These are phyloP conservation scores for Amazona finschi DNA, from an alignment of 2,797 vertebrate genomes.

Conservation along the genomic window DNA sequence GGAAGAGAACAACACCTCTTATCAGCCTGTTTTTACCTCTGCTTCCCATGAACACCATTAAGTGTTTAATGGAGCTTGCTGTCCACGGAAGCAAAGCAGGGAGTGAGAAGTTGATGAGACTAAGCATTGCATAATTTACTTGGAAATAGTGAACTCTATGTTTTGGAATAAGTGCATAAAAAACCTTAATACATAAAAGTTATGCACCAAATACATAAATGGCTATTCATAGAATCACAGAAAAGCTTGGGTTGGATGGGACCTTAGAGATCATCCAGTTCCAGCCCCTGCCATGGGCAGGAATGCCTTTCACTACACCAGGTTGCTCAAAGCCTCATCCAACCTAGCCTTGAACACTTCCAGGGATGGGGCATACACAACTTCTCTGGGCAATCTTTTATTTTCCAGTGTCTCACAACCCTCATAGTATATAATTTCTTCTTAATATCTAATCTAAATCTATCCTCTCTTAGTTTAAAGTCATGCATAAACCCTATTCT, in stretches of 20 bases:
- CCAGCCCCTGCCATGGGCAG: background rate
- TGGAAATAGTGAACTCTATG: background rate
- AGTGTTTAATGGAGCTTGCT: conserved; percentile 19
- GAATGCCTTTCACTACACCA: background rate
- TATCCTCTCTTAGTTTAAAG: background rate
- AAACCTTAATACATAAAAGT: background rate
- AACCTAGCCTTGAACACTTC: background rate
- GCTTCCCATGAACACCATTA: background rate
- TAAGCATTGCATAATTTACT: background rate
- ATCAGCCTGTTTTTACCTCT: background rate
- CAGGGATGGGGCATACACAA: background rate
- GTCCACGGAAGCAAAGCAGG: background rate
- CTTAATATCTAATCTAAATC: background rate
- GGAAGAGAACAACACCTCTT: background rate
- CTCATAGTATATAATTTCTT: background rate
- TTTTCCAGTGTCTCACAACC: background rate
- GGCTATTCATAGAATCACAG: background rate
- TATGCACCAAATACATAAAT: background rate
- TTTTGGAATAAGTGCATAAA: background rate
- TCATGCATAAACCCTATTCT: background rate
- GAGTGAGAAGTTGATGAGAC: background rate
- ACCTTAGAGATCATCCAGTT: background rate
- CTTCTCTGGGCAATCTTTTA: background rate
- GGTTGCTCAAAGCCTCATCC: background rate
- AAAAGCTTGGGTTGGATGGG: background rate